Evolutionary conservation across 2,888 invertebrate species (phyloP), one percentile per base, ranked within the genome.

Genomic region (Mythimna vitellina): DNA sequence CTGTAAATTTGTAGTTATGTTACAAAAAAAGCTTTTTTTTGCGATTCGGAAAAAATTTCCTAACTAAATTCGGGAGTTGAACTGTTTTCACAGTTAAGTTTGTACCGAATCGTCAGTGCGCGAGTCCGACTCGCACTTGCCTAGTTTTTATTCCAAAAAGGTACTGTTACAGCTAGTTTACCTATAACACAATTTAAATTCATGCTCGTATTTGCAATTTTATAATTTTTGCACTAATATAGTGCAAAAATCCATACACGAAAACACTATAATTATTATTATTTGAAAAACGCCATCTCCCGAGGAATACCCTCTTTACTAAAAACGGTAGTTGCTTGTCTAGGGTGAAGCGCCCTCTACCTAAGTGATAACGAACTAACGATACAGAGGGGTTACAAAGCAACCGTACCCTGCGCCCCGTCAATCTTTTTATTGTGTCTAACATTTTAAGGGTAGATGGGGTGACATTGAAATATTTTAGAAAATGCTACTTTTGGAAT

Each of bases 291-390:
- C 85, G 85, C 86, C 85, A 87, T 81, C 85, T 85, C 1, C 25
- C 57, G 73, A 60, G 4, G 32, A 76, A 63, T 32, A 17, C 32
- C 29, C 58, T 53, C 35, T 58, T 60, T 65, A 73, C 58, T 56
- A 25, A 22, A 29, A 29, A 17, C 63, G 29, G 22, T n/a, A 60
- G 38, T 42, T 53, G n/a, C 12, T 25, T 25, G 17, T 17, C 25
- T n/a, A 53, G 57, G 22, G 25, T 49, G 65, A 54, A 78, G 71
- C 84, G 86, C 84, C 88, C 81, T 87, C 87, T 87, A 69, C 17
- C 65, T 25, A 60, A 66, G 57, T 25, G 10, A 65, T 35, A 35
- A 46, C 46, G 58, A 75, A 85, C 81, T 73, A 70, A 42, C 38
- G 38, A 38, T 22, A 70, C 9, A 60, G 65, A 74, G 72, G 76